Evolutionary conservation across 2,888 invertebrate genomes (phyloP), one percentile per base, ranked within the genome.

Genomic region (Spodoptera littoralis): DNA sequence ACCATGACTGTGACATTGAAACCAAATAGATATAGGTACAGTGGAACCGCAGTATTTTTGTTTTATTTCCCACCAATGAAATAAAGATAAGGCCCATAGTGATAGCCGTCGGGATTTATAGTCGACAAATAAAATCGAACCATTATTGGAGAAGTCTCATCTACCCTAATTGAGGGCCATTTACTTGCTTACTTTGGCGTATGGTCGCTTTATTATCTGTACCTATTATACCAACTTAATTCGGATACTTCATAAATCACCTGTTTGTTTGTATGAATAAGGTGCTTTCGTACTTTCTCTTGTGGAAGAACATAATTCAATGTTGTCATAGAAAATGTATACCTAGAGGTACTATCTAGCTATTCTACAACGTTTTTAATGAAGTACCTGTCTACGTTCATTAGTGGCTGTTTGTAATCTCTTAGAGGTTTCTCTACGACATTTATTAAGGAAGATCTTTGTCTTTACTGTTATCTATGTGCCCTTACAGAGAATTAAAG

Each of bases 71-170:
- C 41, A 48, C 62, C 70, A 73, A 79, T 65, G 62, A 77, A 77
- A 77, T 77, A 77, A 80, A 78, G 77, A 80, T 80, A 77, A 80
- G 62, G 53, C 48, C 62, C 55, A 55, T 59, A 60, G 59, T 67
- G 80, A 80, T 74, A 70, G 66, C 63, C 73, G 60, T 60, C 60
- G 61, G 63, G 65, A 79, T 79, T 79, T 77, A 77, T 65, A 53
- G 75, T 51, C 68, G 63, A 63, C 70, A 68, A 77, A 78, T 78
- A 80, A 80, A 78, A 71, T 77, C 47, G 54, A 41, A 42, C 54
- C 56, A 70, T 67, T 73, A 70, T 71, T 74, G 51, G 50, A 42
- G 44, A 57, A 65, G 53, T 52, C 66, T 68, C 66, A 69, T 80
- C 54, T 63, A 36, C 56, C 46, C 74, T 77, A 68, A 79, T 74